Base-by-base conservation (phyloP, 1,140 invertebrate genomes). In the Drosophila orosa region DNA sequence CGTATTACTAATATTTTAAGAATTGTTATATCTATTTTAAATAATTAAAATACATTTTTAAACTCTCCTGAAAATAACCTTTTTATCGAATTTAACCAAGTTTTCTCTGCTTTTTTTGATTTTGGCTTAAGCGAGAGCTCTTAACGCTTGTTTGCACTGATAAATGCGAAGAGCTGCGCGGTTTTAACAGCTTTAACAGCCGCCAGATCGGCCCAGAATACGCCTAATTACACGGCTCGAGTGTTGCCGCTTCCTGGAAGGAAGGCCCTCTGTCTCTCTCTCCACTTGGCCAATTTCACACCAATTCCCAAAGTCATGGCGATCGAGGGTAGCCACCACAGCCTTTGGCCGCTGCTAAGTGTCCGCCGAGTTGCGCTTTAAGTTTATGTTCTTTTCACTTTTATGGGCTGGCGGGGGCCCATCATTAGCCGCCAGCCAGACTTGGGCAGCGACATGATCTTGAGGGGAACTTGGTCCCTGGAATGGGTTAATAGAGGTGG, bases 101-200 rank as follows among this genome's bases (percentile, higher is more conserved):
- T 42, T 17, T 25, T 17, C 45, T 5, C 42, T 29, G 39, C 35
- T 65, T 31, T 74, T 81, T 60, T 24, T 24, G 55, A 40, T 31
- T 74, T 74, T 29, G 47, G 58, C 58, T 81, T 82, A 50, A 56
- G 71, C 59, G 65, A 56, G 65, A 62, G 47, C 63, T 58, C 74
- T 85, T 81, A 81, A 45, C 78, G 84, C 84, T 87, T 87, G 84
- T 87, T 87, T 87, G 84, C 84, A 89, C 84, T 87, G 84, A 87
- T 87, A 87, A 87, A 87, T 87, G 83, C 84, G 65, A 42, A 37
- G 63, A 61, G 74, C 47, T 31, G 62, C 44, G 33, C 29, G 50
- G 29, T 17, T 13, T 52, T 52, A 52, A 35, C 48, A 45, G 19
- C 35, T 47, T 19, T 47, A 56, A 52, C 59, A 50, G 65, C 58